These are phyloP conservation scores for Psylliodes chrysocephalus DNA, from an alignment of 2,888 invertebrate genomes.

Conservation along the genomic window DNA sequence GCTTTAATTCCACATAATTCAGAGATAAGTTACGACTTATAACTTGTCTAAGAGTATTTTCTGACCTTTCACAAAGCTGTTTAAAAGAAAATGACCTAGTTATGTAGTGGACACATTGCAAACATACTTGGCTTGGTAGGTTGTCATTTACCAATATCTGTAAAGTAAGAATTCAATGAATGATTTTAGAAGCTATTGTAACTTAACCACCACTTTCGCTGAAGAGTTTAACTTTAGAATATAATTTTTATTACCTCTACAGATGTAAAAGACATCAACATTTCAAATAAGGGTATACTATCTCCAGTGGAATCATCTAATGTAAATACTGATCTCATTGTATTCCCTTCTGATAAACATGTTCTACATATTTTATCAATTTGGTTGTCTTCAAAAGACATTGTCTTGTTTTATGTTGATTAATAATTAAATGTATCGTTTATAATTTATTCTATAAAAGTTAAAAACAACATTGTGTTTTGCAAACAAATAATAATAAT, in stretches of 20 bases:
- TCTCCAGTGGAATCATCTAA: constrained; percentile 56
- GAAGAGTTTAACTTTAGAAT: neutral
- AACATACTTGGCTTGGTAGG: constrained; percentile 61
- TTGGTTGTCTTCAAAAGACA: constrained; percentile 53
- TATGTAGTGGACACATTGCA: constrained; percentile 60
- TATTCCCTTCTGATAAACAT: constrained; percentile 58
- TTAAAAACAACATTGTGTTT: too few relatives aligned
- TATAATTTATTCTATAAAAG: too few relatives aligned
- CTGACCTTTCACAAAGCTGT: constrained; percentile 61
- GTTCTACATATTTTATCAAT: constrained; percentile 62
- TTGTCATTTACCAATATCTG: constrained; percentile 60
- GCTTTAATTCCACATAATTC: constrained; percentile 49
- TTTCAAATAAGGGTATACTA: constrained; percentile 56
- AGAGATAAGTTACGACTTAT: constrained; percentile 48
- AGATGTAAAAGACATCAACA: constrained; percentile 60
- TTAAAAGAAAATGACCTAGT: constrained; percentile 60
- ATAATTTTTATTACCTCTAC: constrained; percentile 56
- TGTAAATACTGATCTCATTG: constrained; percentile 59
- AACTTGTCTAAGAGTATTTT: constrained; percentile 57
- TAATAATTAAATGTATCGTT: too few relatives aligned
- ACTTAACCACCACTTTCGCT: neutral
- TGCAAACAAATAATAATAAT: too few relatives aligned
- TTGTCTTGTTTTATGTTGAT: constrained; percentile 36
- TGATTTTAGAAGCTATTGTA: neutral
- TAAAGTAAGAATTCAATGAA: constrained; percentile 21